phyloP scores from a whole-genome alignment of 92 coral and sea anemone species.

The Nematostella vectensis region DNA sequence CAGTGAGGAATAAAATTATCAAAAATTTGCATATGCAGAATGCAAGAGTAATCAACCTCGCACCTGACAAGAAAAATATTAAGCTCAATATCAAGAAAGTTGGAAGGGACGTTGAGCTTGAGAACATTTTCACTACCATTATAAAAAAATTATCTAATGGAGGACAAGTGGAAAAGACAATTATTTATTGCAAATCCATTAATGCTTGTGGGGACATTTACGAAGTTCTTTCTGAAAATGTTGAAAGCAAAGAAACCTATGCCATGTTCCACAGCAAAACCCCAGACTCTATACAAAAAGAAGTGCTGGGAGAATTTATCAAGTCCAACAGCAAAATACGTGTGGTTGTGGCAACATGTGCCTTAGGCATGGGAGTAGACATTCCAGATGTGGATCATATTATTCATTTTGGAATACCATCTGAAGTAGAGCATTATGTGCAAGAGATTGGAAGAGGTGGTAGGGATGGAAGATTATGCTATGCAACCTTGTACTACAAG shows the following conservation, averaged over 20 bases:
- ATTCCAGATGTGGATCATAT: slow-evolving; percentile 28
- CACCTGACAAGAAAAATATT: slow-evolving; percentile 23
- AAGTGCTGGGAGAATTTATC: slow-evolving; percentile 16
- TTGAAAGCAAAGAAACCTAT: slow-evolving; percentile 11
- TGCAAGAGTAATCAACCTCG: slow-evolving; percentile 3
- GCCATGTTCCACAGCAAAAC: slow-evolving; percentile 57
- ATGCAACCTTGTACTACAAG: slow-evolving; percentile 25
- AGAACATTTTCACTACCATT: slow-evolving; percentile 14
- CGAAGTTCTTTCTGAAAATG: slow-evolving; percentile 21
- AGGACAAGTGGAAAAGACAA: slow-evolving; percentile 18
- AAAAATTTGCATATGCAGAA: slow-evolving; percentile 17
- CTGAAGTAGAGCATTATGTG: slow-evolving; percentile 29
- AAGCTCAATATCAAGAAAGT: slow-evolving; percentile 10
- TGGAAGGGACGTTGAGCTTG: background rate
- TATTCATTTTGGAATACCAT: slow-evolving; percentile 47
- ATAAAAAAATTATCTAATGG: slow-evolving; percentile 2
- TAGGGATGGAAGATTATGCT: slow-evolving; percentile 21
- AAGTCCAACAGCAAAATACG: slow-evolving; percentile 8
- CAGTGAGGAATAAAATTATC: slow-evolving; percentile 7
- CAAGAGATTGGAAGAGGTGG: slow-evolving; percentile 59
- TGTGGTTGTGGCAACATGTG: slow-evolving; percentile 47
- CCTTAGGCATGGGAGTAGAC: slow-evolving; percentile 53
- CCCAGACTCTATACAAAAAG: slow-evolving; percentile 20
- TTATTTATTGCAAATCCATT: slow-evolving; percentile 43
- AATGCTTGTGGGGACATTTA: slow-evolving; percentile 44